Conservation (phyloP, 2,113 vertebrate genomes). For the Dromiciops gliroides region DNA sequence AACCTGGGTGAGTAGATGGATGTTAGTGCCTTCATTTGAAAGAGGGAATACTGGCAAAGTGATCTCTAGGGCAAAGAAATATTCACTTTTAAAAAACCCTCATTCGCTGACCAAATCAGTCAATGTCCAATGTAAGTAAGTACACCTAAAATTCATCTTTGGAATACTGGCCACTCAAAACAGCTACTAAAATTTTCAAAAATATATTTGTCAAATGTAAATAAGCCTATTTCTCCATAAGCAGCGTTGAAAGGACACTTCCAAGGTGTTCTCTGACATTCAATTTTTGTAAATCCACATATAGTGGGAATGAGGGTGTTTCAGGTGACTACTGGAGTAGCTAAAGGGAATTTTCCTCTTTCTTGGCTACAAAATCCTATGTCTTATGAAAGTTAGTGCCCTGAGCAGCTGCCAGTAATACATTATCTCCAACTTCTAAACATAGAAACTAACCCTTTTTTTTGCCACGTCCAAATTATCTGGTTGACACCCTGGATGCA, state of each 20-base stretch:
- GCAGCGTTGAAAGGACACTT: background rate
- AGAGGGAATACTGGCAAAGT: background rate
- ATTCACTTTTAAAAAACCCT: background rate
- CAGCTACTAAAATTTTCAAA: background rate
- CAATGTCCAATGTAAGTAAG: background rate
- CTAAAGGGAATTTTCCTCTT: slow-evolving; percentile 41
- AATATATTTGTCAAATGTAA: background rate
- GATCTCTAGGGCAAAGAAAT: background rate
- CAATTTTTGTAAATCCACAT: background rate
- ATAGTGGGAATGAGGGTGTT: background rate
- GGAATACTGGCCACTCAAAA: background rate
- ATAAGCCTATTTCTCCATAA: background rate
- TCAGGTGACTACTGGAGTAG: slow-evolving; percentile 32
- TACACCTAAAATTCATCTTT: background rate
- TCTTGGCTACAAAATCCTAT: slow-evolving; percentile 34
- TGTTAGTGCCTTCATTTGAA: background rate
- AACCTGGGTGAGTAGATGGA: background rate
- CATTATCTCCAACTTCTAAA: slow-evolving; percentile 2
- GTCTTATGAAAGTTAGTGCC: background rate
- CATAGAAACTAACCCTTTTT: slow-evolving; percentile 18
- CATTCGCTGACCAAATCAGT: background rate
- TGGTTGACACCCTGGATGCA: background rate
- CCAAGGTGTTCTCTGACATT: background rate
- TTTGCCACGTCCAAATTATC: background rate
- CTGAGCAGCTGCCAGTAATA: slow-evolving; percentile 3